These are phyloP conservation scores for Pontoporia blainvillei DNA, from an alignment of 2,113 vertebrate genomes.

Conservation along the genomic window DNA sequence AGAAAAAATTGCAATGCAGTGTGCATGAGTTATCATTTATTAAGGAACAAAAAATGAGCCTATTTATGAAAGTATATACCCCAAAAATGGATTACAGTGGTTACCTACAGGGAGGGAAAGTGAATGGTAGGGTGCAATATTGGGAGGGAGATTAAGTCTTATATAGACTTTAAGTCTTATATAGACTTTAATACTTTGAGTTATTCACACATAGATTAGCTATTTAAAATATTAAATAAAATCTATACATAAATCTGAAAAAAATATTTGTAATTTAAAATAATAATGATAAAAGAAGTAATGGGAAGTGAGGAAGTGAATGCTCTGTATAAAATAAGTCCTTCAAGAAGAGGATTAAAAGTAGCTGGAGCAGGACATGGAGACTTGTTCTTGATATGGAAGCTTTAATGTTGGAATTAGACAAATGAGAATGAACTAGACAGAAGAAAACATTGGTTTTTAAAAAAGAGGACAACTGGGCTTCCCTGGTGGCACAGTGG, in stretches of 20 bases:
- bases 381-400: background rate
- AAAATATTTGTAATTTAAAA: background rate
- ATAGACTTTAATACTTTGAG: background rate
- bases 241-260: background rate
- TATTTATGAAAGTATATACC: background rate
- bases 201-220: background rate
- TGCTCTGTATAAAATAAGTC: background rate
- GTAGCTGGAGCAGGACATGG: background rate
- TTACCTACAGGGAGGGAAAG: background rate
- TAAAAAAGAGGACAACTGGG: no score
- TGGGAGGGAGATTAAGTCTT: background rate
- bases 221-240: slow-evolving; percentile 15
- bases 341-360: slow-evolving; percentile 5
- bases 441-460: background rate
- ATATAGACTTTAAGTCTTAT: background rate
- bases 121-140: background rate
- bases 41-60: background rate
- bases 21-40: background rate
- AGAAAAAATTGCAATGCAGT: background rate
- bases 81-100: background rate
- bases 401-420: background rate
- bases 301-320: background rate
- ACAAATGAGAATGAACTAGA: background rate
- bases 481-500: no score
- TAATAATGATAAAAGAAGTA: background rate